phyloP scores from a whole-genome alignment of 2,888 invertebrate species.

The Pterostichus niger region DNA sequence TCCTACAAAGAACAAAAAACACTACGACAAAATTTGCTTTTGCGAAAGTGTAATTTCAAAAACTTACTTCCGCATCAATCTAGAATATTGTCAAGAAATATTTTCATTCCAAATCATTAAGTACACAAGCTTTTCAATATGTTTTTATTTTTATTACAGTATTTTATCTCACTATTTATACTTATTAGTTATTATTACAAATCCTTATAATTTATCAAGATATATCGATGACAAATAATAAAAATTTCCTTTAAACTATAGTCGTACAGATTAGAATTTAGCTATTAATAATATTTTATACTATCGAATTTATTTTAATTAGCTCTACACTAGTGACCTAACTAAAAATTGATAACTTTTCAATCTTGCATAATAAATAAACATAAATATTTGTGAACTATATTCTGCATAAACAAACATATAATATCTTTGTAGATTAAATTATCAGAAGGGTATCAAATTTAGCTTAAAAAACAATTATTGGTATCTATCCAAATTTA shows the following conservation, averaged over 20 bases:
- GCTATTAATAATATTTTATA: background rate
- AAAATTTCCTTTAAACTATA: too few species aligned
- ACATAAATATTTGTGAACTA: background rate
- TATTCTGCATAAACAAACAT: background rate
- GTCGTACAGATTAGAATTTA: too few species aligned
- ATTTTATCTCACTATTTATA: too few species aligned
- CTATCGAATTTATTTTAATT: background rate
- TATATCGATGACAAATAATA: too few species aligned
- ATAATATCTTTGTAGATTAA: too few species aligned
- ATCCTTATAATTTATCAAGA: too few species aligned
- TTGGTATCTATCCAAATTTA: constrained; percentile 23
- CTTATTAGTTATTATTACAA: too few species aligned
- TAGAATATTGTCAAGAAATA: background rate
- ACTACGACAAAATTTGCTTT: constrained; percentile 42
- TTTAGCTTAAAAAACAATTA: background rate
- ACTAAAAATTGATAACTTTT: constrained; percentile 22
- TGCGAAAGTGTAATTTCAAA: constrained; percentile 34
- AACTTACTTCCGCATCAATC: constrained; percentile 36
- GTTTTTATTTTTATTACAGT: too few species aligned
- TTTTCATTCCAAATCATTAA: background rate
- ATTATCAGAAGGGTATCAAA: too few species aligned
- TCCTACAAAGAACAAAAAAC: constrained; percentile 22
- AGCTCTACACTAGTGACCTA: background rate
- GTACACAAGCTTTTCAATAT: background rate
- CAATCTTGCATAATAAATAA: background rate